Base-by-base conservation (phyloP, 2,113 vertebrate species). In the Accipiter cooperii region DNA sequence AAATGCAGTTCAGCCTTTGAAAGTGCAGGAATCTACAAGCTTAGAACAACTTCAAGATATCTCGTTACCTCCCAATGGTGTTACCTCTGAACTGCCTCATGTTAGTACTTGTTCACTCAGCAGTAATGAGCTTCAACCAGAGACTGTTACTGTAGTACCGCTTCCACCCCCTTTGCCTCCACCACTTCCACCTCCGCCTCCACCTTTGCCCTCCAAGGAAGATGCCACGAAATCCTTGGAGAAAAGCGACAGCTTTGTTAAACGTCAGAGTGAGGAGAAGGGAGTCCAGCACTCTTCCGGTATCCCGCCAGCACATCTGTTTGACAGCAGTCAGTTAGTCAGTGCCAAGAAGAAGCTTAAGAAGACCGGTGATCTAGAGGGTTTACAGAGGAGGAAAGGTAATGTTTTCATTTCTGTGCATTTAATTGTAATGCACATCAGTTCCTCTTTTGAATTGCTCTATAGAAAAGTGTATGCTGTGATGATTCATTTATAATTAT, bases 241-340 rank as follows among this genome's bases (percentile, higher is more conserved):
- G 89, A 98, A 96, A 91, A 89, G 24, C 2, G 42, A 80, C 2
- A 96, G 96, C 90, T 97, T 97, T 9, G 92, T 95, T 68, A 97
- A 96, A 75, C 93, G 80, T 20, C 98, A 98, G 71, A 96, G 92
- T 1, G 97, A 97, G 42, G 98, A 98, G 68, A 98, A 97, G 13
- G 98, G 98, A 69, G 96, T 98, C 16, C 97, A 97, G 3, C 96
- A 98, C 81, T 87, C 97, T 47, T 96, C 96, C 7, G 91, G 97
- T 78, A 65, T 97, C 91, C 60, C 98, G 17, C 98, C 98, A 19
- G 98, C 98, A 12, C 98, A 99, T 28, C 99, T 99, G 78, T 99
- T 99, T 8, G 99, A 99, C 91, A 99, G 99, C 98, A 99, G 98
- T 92, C 99, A 99, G 97, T 98, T 99, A 95, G 97, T 99, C 93